Evolutionary conservation across 2,888 invertebrate genomes (phyloP), one percentile per base, ranked within the genome.

Genomic region (Ichneumoninae sp.): DNA sequence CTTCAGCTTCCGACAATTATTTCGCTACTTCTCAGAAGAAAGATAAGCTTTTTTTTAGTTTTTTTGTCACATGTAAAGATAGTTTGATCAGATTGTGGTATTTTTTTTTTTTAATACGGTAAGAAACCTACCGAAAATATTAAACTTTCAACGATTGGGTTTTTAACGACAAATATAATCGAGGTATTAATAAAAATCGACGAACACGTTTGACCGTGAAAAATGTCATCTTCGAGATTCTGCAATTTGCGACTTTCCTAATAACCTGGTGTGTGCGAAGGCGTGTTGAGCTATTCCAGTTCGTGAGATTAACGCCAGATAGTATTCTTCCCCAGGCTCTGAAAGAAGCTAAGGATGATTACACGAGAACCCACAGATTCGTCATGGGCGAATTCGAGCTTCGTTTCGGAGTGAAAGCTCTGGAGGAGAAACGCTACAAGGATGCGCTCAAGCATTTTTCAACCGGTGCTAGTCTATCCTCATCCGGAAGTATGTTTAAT

Each of bases 401-500:
- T 84, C 94, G 94, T 90, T 93, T 95, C 84, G 96, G 96, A 1
- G 91, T 96, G 72, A 94, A 95, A 87, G 95, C 95, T 22, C 94
- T 96, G 89, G 94, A 95, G 88, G 94, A 95, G 89, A 95, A 95
- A 54, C 93, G 95, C 87, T 95, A 95, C 88, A 94, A 95, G 60
- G 94, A 95, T 80, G 95, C 95, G 84, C 92, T 96, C 77, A 92
- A 95, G 68, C 95, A 95, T 88, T 94, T 94, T 86, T 88, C 91
- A 87, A 94, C 94, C 80, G 96, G 96, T 84, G 95, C 95, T 26
- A 94, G 94, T 87, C 94, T 95, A 71, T 95, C 95, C 86, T 95
- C 96, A 91, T 94, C 95, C 74, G 95, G 95, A 85, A 96, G 96
- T 47, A 94, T 95, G 84, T 97, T 95, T 89, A 97, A 97, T 91